These are phyloP conservation scores for Sinosuthora webbiana DNA, from an alignment of 2,113 vertebrate species.

Conservation along the genomic window DNA sequence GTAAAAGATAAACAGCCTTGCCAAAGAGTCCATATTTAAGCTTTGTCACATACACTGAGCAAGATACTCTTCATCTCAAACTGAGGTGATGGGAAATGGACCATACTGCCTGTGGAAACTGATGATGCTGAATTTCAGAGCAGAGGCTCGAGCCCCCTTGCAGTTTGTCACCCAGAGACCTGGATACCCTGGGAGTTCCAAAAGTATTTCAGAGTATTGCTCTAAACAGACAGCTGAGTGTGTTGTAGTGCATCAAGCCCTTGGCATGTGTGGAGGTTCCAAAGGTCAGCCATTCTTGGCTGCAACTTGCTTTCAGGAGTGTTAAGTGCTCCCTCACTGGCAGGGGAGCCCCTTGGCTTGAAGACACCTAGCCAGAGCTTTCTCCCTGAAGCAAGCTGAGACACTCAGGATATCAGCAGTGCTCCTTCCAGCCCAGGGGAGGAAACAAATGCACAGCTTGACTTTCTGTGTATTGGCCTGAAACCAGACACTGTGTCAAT, in stretches of 20 bases:
- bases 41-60: neutral
- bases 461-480: neutral
- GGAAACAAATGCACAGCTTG: neutral
- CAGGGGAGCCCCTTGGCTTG: neutral
- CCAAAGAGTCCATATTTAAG: neutral
- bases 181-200: neutral
- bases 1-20: neutral
- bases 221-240: neutral
- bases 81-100: neutral
- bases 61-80: neutral
- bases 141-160: neutral
- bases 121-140: neutral
- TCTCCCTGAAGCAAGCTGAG: neutral
- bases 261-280: neutral
- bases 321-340: neutral
- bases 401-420: neutral
- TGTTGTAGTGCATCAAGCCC: rapidly evolving
- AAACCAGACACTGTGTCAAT: constrained; percentile 28
- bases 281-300: neutral
- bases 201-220: neutral
- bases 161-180: neutral
- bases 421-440: neutral
- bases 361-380: neutral
- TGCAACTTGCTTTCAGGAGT: neutral
- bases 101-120: neutral